Evolutionary conservation across 2,797 vertebrate genomes (phyloP).

Genomic region (Capromys pilorides): DNA sequence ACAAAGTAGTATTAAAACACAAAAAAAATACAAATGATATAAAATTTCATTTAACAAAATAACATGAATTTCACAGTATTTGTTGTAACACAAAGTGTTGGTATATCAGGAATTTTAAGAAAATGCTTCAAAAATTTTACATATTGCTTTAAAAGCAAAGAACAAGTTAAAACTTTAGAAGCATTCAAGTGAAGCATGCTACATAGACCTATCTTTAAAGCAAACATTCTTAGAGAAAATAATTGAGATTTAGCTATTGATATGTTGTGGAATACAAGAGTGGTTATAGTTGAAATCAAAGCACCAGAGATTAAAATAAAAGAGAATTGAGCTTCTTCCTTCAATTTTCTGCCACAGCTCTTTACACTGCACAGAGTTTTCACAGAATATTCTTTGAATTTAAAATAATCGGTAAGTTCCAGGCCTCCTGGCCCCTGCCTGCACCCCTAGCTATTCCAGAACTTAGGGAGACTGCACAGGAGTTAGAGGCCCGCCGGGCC

Average conservation of each 20-base stretch:
- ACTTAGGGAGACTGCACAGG: neutral
- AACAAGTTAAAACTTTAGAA: neutral
- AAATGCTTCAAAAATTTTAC: neutral
- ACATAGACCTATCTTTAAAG: neutral
- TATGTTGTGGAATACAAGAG: neutral
- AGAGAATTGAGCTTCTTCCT: neutral
- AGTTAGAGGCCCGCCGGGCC: neutral
- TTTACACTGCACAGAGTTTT: neutral
- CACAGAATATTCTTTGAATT: neutral
- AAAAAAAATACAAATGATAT: too few species aligned
- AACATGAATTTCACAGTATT: too few species aligned
- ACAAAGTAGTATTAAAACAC: too few species aligned
- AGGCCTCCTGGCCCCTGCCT: neutral
- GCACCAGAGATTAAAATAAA: neutral
- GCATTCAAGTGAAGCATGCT: neutral
- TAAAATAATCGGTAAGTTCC: neutral
- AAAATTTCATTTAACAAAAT: too few species aligned
- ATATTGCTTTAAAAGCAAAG: slow-evolving; percentile 36
- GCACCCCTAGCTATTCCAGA: neutral
- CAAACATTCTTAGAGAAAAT: neutral
- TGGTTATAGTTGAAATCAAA: neutral
- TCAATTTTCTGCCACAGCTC: neutral
- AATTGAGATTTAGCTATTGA: neutral
- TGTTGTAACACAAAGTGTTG: too few species aligned
- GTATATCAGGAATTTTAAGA: neutral